phyloP scores from a whole-genome alignment of 2,797 vertebrate species.

The Carcharodon carcharias region DNA sequence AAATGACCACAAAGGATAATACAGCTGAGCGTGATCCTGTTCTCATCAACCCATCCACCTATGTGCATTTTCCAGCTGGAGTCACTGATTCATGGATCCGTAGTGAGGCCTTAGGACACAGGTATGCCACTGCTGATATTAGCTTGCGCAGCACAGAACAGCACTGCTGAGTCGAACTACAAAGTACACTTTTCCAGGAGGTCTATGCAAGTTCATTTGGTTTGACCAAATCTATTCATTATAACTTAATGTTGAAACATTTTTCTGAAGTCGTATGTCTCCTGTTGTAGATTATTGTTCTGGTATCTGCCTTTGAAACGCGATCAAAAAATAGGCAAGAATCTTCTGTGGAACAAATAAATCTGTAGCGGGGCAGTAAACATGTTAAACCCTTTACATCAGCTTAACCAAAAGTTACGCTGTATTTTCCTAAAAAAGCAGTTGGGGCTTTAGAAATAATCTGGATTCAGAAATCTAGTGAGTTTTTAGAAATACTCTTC shows the following conservation, averaged over 20 bases:
- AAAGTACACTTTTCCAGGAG: background rate
- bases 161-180: background rate
- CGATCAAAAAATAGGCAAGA: background rate
- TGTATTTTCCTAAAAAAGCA: background rate
- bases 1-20: background rate
- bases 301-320: background rate
- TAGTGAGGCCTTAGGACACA: background rate
- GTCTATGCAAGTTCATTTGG: background rate
- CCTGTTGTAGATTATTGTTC: background rate
- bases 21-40: background rate
- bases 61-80: background rate
- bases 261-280: background rate
- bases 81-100: background rate
- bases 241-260: background rate
- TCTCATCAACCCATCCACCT: background rate
- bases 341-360: background rate
- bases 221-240: background rate
- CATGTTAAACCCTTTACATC: background rate
- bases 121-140: background rate
- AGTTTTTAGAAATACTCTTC: background rate
- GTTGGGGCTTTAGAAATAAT: no score
- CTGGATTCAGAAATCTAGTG: no score
- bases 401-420: background rate
- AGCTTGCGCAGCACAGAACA: background rate
- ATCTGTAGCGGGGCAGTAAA: background rate